Evolutionary conservation across 2,113 vertebrate species (phyloP).

Genomic region (Pithys albifrons): DNA sequence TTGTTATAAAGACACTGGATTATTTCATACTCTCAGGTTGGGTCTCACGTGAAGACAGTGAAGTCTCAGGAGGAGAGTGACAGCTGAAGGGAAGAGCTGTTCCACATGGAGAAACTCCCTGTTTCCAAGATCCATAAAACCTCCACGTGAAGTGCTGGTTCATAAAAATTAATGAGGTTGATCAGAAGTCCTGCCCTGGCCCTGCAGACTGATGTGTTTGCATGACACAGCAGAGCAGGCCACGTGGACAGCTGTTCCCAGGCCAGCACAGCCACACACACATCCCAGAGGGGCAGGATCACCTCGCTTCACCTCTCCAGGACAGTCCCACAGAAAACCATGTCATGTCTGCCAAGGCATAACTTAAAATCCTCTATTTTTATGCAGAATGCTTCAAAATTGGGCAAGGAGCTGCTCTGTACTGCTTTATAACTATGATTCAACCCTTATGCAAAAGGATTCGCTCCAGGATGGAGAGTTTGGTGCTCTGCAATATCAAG

Average conservation of each 20-base stretch:
- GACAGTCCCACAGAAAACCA: not conserved
- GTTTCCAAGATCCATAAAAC: not conserved
- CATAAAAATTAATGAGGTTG: not conserved
- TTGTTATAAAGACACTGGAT: not conserved
- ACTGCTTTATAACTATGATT: not conserved
- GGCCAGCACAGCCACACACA: not conserved
- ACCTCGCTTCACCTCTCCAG: not conserved
- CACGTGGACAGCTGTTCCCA: not conserved
- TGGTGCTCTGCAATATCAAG: not conserved
- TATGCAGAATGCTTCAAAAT: not conserved
- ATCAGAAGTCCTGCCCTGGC: not conserved
- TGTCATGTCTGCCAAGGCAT: accelerated
- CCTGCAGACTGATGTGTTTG: not conserved
- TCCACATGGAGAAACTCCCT: not conserved
- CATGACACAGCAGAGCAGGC: not conserved
- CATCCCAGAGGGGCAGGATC: not conserved
- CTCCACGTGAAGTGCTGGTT: not conserved
- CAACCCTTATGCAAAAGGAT: not conserved
- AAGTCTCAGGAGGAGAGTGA: not conserved
- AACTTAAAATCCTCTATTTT: not conserved
- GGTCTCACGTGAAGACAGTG: not conserved
- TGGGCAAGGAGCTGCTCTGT: not conserved
- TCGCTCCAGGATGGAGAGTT: not conserved
- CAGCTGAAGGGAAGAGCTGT: not conserved
- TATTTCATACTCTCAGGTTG: not conserved